These are phyloP conservation scores for Orthonychiurus folsomi DNA, from an alignment of 2,888 invertebrate species.

Conservation along the genomic window DNA sequence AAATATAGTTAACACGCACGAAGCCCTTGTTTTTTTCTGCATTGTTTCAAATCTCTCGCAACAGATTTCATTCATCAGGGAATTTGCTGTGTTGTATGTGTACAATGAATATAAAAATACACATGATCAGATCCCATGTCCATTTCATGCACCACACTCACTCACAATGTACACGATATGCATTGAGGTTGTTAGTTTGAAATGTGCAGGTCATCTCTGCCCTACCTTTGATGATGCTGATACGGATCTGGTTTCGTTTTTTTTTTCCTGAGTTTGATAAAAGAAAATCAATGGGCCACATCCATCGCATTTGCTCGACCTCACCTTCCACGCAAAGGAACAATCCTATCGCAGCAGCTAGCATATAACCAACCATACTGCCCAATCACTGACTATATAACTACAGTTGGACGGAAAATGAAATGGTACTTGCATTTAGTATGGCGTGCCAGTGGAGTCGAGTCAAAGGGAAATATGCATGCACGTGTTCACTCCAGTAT, in stretches of 20 bases:
- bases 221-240: neutral
- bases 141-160: no score
- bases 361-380: neutral
- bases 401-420: no score
- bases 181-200: constrained; percentile 1
- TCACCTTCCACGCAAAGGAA: constrained; percentile 5
- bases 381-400: constrained; percentile 5
- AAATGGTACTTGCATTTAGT: no score
- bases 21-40: no score
- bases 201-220: constrained; percentile 1
- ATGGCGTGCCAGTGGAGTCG: neutral
- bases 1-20: no score
- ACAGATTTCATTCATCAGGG: no score
- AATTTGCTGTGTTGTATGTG: no score
- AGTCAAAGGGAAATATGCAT: neutral
- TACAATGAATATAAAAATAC: no score
- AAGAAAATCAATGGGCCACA: neutral
- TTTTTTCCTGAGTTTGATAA: neutral
- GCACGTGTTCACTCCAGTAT: neutral
- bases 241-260: neutral
- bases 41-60: no score
- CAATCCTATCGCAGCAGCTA: neutral
- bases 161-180: no score
- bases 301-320: neutral
- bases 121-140: no score